Base-by-base conservation (phyloP, 2,888 invertebrate species). In the Baccha elongata region DNA sequence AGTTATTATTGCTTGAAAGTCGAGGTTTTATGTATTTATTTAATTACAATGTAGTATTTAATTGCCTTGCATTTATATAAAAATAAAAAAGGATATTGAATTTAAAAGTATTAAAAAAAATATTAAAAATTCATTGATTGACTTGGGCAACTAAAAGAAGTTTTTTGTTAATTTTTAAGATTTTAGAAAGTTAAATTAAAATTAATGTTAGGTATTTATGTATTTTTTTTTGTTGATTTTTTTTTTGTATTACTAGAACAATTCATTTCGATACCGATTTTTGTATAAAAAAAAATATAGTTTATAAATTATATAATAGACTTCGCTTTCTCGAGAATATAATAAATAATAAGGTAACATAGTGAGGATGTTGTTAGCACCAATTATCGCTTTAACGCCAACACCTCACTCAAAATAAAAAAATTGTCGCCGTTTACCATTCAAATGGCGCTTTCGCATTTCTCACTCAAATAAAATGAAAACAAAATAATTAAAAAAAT, bases 241-340 rank as follows among this genome's bases (percentile, higher is more conserved):
- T 65, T 44, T 65, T 60, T 29, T 48, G 11, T 46, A 7, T 32
- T 32, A 64, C 69, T 75, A 60, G 69, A n/a, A n/a, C 58, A 81
- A 37, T 71, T 74, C 58, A 52, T 58, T 53, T 71, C 13, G 46
- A 60, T 50, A 71, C 53, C 48, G 23, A 60, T 50, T 46, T 50
- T 76, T 79, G 65, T 83, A 60, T 67, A 65, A 58, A 75, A 74
- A 72, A 73, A 72, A 65, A 53, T 44, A 44, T n/a, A 15, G 11
- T 42, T 53, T 10, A 48, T 71, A 55, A 65, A 74, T 52, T 67
- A 53, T 19, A 17, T 53, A 50, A 50, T 29, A 17, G 35, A 19
- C 19, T 55, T 35, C 32, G 21, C 15, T 37, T 23, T 55, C 37
- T 55, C 13, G 55, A 52, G n/a, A 67, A n/a, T 37, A 19, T 46